Conservation (phyloP, 2,888 invertebrate species). For the Coleophora deauratella region DNA sequence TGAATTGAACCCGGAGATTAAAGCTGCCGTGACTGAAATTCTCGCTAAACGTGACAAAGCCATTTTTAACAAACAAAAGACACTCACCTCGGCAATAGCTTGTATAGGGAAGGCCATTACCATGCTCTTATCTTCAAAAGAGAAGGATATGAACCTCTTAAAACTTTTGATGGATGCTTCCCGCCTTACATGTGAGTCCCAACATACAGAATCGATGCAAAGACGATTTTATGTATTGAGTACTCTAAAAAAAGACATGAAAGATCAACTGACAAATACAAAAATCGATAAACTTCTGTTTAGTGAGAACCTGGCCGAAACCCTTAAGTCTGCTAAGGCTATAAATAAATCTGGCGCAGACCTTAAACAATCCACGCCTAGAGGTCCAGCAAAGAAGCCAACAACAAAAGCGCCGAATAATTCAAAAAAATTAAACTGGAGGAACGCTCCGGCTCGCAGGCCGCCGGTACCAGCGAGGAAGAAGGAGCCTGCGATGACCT, state of each 20-base stretch:
- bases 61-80: slow-evolving; percentile 8
- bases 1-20: slow-evolving; percentile 4
- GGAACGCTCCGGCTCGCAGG: neutral
- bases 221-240: slow-evolving; percentile 1
- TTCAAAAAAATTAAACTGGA: slow-evolving; percentile 4
- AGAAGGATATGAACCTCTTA: slow-evolving; percentile 1
- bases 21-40: slow-evolving; percentile 1
- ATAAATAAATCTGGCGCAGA: slow-evolving; percentile 4
- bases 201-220: slow-evolving; percentile 5
- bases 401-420: no score
- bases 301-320: slow-evolving; percentile 2
- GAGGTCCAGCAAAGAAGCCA: neutral
- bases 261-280: slow-evolving; percentile 3
- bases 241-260: slow-evolving; percentile 7
- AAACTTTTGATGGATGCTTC: slow-evolving; percentile 5
- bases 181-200: slow-evolving; percentile 6
- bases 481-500: neutral
- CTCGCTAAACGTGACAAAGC: slow-evolving; percentile 5
- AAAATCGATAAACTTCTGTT: slow-evolving; percentile 5
- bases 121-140: neutral
- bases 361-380: neutral
- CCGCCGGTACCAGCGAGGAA: neutral
- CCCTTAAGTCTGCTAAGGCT: slow-evolving; percentile 7
- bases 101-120: slow-evolving; percentile 4
- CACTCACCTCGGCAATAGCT: slow-evolving; percentile 4